Evolutionary conservation across 2,797 vertebrate species (phyloP).

Genomic region (Melanotaenia parkinsoni): DNA sequence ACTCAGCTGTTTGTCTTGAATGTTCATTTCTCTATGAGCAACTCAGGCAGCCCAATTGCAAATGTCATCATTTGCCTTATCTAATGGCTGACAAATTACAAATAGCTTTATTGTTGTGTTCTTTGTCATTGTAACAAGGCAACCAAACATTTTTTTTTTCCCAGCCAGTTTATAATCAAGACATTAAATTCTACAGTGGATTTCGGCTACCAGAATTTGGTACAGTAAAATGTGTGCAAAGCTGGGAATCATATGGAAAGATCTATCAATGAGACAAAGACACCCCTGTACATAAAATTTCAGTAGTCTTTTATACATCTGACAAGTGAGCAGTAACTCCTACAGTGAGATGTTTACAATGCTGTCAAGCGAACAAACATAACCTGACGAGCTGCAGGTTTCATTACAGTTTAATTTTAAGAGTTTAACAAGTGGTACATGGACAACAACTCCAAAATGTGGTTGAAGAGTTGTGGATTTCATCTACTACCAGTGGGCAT

Average conservation of each 20-base stretch:
- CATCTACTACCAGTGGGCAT: neutral
- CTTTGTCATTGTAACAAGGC: neutral
- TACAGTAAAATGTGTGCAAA: neutral
- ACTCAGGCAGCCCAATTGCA: neutral
- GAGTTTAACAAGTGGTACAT: neutral
- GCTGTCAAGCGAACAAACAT: neutral
- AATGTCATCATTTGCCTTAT: neutral
- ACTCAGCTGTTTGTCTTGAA: neutral
- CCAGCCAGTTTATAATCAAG: neutral
- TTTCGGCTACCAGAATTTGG: slow-evolving; percentile 3
- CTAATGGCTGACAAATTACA: neutral
- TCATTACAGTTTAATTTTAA: neutral
- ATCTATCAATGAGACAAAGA: slow-evolving; percentile 4
- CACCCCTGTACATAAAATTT: neutral
- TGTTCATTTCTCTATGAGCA: neutral
- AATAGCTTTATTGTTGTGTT: neutral
- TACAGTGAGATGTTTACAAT: neutral
- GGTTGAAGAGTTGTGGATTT: neutral
- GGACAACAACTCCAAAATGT: neutral
- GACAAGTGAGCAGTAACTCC: neutral
- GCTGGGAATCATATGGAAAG: neutral
- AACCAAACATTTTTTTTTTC: neutral
- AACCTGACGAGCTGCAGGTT: slow-evolving; percentile 6
- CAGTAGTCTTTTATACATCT: neutral
- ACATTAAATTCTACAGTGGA: neutral